Evolutionary conservation across 2,888 invertebrate species (phyloP), one percentile per base, ranked within the genome.

Genomic region (Dryomyza anilis): DNA sequence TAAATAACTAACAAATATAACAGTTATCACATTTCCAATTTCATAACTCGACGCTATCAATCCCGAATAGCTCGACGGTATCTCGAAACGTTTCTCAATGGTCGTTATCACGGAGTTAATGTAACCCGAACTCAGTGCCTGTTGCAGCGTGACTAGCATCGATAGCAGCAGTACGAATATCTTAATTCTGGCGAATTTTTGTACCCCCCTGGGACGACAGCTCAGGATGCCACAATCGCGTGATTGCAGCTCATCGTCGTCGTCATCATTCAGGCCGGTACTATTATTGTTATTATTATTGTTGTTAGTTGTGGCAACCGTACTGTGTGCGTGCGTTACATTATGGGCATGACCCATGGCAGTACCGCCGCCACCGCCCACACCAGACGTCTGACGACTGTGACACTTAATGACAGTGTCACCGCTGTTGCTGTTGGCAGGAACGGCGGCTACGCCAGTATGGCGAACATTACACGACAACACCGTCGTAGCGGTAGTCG

Each of bases 61-160:
- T 65, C 96, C 96, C 58, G 95, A 95, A 71, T 94, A 90, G 81
- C 94, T 93, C 81, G 95, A 95, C 67, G 95, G 95, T 79, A 96
- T 95, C 84, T 96, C 95, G 80, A 93, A 93, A 70, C 96, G 90
- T 84, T 96, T 96, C 85, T 97, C 96, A 77, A 97, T 96, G 64
- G 96, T 97, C 72, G 96, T 96, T 83, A 97, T 96, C 84, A 97
- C 96, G 83, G 94, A 94, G 85, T 95, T 95, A 74, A 94, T 94
- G 83, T 95, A 95, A 72, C 95, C 95, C 68, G 94, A 95, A 83
- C 94, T 94, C 71, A 95, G 86, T 23, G 94, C 94, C 84, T 95
- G 95, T 82, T 95, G 95, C 73, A 95, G 86, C 75, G 94, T 95
- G 77, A 95, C 95, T 80, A 95, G 89, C 86, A 94, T 89, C 80